Conservation (phyloP, 2,113 vertebrate genomes). For the Plestiodon gilberti region DNA sequence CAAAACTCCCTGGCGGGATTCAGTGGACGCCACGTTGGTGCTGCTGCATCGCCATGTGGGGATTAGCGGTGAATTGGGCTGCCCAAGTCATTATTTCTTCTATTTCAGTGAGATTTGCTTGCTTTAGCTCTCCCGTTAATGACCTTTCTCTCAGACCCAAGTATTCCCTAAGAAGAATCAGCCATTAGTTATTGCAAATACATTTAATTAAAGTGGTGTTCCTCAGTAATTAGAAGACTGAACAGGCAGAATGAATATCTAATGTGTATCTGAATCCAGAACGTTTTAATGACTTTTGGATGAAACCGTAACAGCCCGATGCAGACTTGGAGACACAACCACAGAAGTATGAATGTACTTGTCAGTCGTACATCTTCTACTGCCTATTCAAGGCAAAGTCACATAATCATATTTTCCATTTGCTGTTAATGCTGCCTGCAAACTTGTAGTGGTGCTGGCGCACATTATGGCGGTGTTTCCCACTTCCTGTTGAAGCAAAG, state of each 20-base stretch:
- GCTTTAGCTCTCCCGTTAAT: conserved; percentile 26
- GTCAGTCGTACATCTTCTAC: neutral
- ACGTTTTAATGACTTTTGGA: conserved; percentile 44
- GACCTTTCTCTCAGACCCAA: conserved; percentile 18
- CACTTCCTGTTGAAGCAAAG: too few relatives aligned
- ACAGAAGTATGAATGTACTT: neutral
- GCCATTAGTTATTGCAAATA: conserved; percentile 44
- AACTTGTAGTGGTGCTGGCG: too few relatives aligned
- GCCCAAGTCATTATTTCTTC: neutral
- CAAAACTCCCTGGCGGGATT: too few relatives aligned
- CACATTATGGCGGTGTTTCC: too few relatives aligned
- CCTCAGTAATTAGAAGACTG: conserved; percentile 42
- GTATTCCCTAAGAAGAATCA: conserved; percentile 31
- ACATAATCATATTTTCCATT: neutral
- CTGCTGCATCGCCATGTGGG: too few relatives aligned
- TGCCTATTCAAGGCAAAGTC: neutral
- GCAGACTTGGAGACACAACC: conserved; percentile 34
- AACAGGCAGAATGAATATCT: neutral
- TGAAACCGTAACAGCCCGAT: conserved; percentile 38
- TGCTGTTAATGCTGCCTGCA: neutral
- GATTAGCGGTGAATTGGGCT: too few relatives aligned
- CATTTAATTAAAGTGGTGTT: conserved; percentile 56
- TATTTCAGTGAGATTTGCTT: conserved; percentile 5
- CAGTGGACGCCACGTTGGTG: too few relatives aligned
- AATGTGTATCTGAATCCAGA: conserved; percentile 29